Conservation (phyloP, 2,797 vertebrate genomes). For the Moxostoma hubbsi region DNA sequence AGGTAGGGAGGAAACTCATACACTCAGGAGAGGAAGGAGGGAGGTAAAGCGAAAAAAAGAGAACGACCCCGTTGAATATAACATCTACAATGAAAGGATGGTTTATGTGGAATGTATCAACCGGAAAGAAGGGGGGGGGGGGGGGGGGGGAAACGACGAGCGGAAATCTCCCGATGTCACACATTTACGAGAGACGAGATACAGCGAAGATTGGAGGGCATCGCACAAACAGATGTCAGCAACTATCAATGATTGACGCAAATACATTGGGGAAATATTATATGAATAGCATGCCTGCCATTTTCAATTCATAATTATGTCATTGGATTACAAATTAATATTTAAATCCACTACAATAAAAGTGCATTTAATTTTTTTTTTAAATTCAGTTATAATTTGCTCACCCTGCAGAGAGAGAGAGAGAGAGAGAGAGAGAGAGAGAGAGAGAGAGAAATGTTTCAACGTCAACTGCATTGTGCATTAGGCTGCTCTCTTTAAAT, state of each 20-base stretch:
- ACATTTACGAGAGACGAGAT: constrained; percentile 52
- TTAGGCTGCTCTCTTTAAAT: constrained; percentile 17
- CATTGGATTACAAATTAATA: background rate
- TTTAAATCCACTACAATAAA: no score
- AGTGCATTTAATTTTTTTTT: no score
- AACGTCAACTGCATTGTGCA: background rate
- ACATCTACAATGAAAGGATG: background rate
- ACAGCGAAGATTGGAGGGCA: constrained; percentile 5
- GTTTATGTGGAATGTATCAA: background rate
- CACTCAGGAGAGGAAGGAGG: constrained; percentile 15
- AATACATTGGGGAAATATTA: no score
- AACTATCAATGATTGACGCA: background rate
- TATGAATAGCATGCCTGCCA: background rate
- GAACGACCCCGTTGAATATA: constrained; percentile 15
- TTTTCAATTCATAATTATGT: background rate
- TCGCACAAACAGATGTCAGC: background rate
- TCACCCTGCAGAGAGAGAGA: no score
- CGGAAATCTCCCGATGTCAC: constrained; percentile 73
- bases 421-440: no score
- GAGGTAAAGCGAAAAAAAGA: background rate
- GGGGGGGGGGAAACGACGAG: constrained; percentile 12
- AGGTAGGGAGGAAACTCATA: constrained; percentile 49
- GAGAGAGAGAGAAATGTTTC: no score
- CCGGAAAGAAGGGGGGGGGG: background rate
- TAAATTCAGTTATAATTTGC: no score